Base-by-base conservation (phyloP, 2,797 vertebrate genomes). In the Anomalospiza imberbis region DNA sequence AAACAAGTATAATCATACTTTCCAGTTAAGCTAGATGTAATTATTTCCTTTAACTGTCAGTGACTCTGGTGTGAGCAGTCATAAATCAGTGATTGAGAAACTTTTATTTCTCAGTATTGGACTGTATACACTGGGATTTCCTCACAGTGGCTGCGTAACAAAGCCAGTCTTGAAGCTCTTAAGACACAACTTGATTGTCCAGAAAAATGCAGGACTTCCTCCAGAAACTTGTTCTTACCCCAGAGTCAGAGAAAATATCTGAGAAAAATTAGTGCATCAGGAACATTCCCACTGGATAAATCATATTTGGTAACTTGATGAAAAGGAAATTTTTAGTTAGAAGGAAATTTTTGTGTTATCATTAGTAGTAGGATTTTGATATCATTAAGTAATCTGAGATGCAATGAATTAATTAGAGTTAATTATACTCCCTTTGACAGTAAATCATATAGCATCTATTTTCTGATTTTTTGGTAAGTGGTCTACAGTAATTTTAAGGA, bases 1-100 rank as follows among this genome's bases (percentile, higher is more conserved):
- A 89, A 95, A 70, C 55, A 93, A 70, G 68, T 89, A 72, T 24
- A 13, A 79, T 82, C 38, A 78, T 75, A 29, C 86, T 93, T 94
- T 89, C 87, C 47, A 47, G 54, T 94, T 87, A 86, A 82, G 13
- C 26, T 53, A 32, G 40, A 55, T 67, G 47, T 47, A 89, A 92
- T 88, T 91, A 50, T 72, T 91, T 75, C 36, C 65, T 74, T 85
- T 81, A 72, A 91, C 24, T 61, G 58, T 71, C 53, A 68, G 45
- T 72, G 70, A n/a, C 42, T 71, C 38, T 31, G 21, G 42, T 80
- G n/a, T 10, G 14, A 88, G 15, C 44, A 84, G n/a, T 44, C 66
- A 6, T 65, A 81, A 84, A 58, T 81, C 54, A 31, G 13, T 42
- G 42, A 57, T 78, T 81, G 71, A 65, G 66, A 72, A 86, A 50